A percentile compares a stretch with the other conserved stretches of the same genome.
These are phyloP conservation scores for Pomatostomus ruficeps DNA, from an alignment of 2,113 vertebrate species.

Conservation along the genomic window DNA sequence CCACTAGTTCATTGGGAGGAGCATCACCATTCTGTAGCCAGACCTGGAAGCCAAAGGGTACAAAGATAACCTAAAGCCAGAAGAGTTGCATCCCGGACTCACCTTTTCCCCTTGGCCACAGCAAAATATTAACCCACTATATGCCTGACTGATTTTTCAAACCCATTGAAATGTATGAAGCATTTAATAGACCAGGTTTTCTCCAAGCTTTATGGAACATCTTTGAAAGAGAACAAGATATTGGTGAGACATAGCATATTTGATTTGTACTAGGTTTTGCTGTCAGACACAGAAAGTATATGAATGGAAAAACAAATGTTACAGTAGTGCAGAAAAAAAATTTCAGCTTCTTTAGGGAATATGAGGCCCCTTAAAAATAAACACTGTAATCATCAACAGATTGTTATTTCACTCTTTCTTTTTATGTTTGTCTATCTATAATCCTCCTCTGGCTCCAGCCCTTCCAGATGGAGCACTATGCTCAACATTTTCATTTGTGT, in stretches of 20 bases:
- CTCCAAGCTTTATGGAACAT: not conserved
- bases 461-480: slow-evolving; percentile 15
- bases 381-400: slow-evolving; percentile 13
- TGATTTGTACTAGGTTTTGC: not conserved
- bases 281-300: not conserved
- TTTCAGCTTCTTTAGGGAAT: not conserved
- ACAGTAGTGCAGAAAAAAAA: not conserved
- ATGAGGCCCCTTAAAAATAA: slow-evolving; percentile 35
- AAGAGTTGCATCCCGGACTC: not conserved
- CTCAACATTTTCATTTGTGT: slow-evolving; percentile 19
- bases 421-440: not conserved
- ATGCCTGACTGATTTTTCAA: not conserved
- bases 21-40: not conserved
- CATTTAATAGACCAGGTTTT: not conserved
- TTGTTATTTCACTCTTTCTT: slow-evolving; percentile 24
- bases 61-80: not conserved
- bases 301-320: slow-evolving; percentile 4
- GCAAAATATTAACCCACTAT: not conserved
- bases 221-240: not conserved
- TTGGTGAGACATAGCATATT: not conserved
- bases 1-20: not conserved
- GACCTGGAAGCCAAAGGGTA: rapidly evolving
- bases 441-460: not conserved
- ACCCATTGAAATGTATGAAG: not conserved
- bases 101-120: not conserved